Evolutionary conservation across 2,113 vertebrate species (phyloP).

Genomic region (Carassius gibelio): DNA sequence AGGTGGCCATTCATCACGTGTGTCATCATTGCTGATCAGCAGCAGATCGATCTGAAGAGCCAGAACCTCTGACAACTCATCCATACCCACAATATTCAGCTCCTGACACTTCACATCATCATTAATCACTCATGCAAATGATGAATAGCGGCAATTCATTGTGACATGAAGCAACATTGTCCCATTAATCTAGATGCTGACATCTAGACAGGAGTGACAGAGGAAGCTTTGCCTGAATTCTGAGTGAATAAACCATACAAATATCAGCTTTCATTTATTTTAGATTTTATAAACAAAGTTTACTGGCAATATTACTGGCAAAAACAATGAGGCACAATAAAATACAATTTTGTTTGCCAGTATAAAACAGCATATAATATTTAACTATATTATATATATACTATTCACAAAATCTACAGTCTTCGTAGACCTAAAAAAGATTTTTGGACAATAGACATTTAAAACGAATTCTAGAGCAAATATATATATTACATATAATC

Average conservation of each 20-base stretch:
- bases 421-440: neutral
- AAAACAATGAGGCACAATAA: too few species aligned
- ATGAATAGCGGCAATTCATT: constrained; percentile 59
- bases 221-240: neutral
- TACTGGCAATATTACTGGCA: too few species aligned
- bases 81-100: constrained; percentile 48
- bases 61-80: constrained; percentile 41
- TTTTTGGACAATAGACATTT: neutral
- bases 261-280: too few species aligned
- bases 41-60: constrained; percentile 47
- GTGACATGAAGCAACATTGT: neutral
- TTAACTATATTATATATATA: too few species aligned
- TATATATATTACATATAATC: too few species aligned
- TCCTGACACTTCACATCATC: constrained; percentile 49
- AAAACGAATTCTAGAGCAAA: too few species aligned
- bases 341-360: too few species aligned
- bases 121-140: constrained; percentile 65
- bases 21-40: neutral
- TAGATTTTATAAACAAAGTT: too few species aligned
- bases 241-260: too few species aligned
- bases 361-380: too few species aligned
- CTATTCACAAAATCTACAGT: neutral
- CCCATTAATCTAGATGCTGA: constrained; percentile 49
- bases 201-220: neutral
- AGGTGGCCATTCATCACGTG: constrained; percentile 44